These are phyloP conservation scores for Chrysomela aeneicollis DNA, from an alignment of 2,888 invertebrate genomes.

Conservation along the genomic window DNA sequence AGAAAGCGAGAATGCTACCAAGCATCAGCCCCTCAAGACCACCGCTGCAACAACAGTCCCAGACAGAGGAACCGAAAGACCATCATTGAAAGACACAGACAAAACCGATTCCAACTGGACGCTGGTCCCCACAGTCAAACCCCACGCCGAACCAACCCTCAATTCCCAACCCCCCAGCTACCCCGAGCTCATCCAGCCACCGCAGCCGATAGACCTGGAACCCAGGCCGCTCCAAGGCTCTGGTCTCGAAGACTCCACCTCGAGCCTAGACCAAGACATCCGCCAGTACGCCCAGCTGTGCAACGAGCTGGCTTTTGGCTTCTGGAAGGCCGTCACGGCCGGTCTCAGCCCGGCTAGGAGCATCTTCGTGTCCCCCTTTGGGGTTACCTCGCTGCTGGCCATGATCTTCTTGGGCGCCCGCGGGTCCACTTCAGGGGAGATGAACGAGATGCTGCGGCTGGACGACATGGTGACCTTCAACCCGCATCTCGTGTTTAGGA, in stretches of 20 bases:
- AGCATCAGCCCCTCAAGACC: too few species aligned
- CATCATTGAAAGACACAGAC: slow-evolving; percentile 32
- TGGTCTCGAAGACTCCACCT: slow-evolving; percentile 80
- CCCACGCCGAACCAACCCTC: slow-evolving; percentile 52
- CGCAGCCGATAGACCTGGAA: slow-evolving; percentile 63
- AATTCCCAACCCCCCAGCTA: slow-evolving; percentile 32
- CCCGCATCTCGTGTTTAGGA: slow-evolving; percentile 86
- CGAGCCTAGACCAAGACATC: slow-evolving; percentile 76
- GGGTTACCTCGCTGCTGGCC: slow-evolving; percentile 84
- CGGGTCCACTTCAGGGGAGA: slow-evolving; percentile 87
- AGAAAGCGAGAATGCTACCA: slow-evolving; percentile 8
- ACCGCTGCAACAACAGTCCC: slow-evolving; percentile 12
- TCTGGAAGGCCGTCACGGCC: slow-evolving; percentile 78
- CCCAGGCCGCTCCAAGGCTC: slow-evolving; percentile 68
- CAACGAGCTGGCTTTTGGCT: slow-evolving; percentile 84
- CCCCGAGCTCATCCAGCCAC: slow-evolving; percentile 50
- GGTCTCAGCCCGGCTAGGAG: slow-evolving; percentile 80
- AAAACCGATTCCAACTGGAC: slow-evolving; percentile 61
- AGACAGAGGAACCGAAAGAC: slow-evolving; percentile 3
- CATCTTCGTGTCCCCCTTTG: slow-evolving; percentile 83
- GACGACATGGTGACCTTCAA: slow-evolving; percentile 92
- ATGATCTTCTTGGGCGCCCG: slow-evolving; percentile 90
- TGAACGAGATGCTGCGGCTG: slow-evolving; percentile 84
- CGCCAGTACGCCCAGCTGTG: slow-evolving; percentile 81
- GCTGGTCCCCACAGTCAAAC: slow-evolving; percentile 66